Base-by-base conservation (phyloP, 1,140 invertebrate genomes). In the Ceratitis capitata region DNA sequence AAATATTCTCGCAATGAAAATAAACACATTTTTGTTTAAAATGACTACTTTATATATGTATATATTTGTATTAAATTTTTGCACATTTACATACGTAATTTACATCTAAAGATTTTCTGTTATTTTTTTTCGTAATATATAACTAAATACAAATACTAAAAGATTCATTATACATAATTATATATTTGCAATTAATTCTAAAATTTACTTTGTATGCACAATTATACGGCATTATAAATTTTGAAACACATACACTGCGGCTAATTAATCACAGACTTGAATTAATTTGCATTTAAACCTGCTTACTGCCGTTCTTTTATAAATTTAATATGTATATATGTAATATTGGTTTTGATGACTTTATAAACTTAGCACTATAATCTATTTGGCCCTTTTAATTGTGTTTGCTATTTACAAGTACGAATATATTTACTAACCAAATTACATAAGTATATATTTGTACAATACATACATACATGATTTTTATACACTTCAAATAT, bases 1-100 rank as follows among this genome's bases (percentile, higher is more conserved):
- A n/a, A n/a, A n/a, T n/a, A n/a, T n/a, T n/a, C n/a, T n/a, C 16
- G 3, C 51, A 56, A 56, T 19, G 19, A 56, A 56, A 47, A 12
- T 47, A 47, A 56, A n/a, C 10, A 56, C 51, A 56, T 56, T n/a
- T n/a, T n/a, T n/a, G 14, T 29, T 61, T 69, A 69, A 69, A 69
- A 69, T 69, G 12, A 69, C 69, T 78, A 78, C 69, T 45, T 78
- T 78, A 64, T 64, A 35, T 64, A 64, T 64, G 23, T 78, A 78
- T 78, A 78, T 78, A 78, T 78, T 78, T 78, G 69, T 78, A 78
- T 78, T 78, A 78, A 78, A 78, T 12, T 45, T 78, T 78, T 78
- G 35, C 69, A 78, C 69, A 78, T 78, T 78, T 42, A 78, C 35
- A 78, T 78, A 47, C 69, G 45, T 78, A 23, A 78, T 45, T 78